Evolutionary conservation across 1,140 invertebrate genomes (phyloP).

Genomic region (Vollenhovia emeryi): DNA sequence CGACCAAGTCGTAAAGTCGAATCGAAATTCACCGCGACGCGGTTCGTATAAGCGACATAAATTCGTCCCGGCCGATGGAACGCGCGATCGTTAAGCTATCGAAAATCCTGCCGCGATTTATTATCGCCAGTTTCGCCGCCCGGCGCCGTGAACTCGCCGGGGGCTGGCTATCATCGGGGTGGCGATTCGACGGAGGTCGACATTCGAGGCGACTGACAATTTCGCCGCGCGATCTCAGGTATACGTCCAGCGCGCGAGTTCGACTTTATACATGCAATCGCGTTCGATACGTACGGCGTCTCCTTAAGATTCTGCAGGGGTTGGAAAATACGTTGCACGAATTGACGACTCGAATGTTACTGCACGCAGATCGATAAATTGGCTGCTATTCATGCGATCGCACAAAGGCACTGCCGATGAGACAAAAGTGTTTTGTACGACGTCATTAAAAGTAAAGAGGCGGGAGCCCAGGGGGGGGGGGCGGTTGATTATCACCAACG

Average conservation of each 20-base stretch:
- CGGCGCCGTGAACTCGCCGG: slow-evolving; percentile 60
- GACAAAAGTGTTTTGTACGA: slow-evolving; percentile 36
- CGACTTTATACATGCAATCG: not conserved
- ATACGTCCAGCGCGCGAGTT: not conserved
- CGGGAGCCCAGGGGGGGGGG: slow-evolving; percentile 4
- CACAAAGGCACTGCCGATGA: not conserved
- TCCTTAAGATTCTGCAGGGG: not conserved
- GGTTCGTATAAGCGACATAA: slow-evolving; percentile 63
- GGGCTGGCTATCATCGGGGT: not conserved
- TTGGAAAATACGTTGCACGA: not conserved
- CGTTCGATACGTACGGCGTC: not conserved
- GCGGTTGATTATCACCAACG: slow-evolving; percentile 36
- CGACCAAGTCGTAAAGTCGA: slow-evolving; percentile 68
- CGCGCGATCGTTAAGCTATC: slow-evolving; percentile 71
- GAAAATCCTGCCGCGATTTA: slow-evolving; percentile 69
- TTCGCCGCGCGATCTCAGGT: not conserved
- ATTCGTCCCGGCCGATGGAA: slow-evolving; percentile 68
- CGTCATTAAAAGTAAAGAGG: slow-evolving; percentile 24
- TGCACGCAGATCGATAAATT: slow-evolving; percentile 16
- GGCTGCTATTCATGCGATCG: not conserved
- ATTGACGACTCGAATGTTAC: not conserved
- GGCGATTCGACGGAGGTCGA: slow-evolving; percentile 5
- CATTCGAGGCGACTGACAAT: not conserved
- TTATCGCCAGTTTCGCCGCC: slow-evolving; percentile 61
- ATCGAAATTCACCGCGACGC: slow-evolving; percentile 70